Base-by-base conservation (phyloP, 2,888 invertebrate species). In the Charanyca ferruginea region DNA sequence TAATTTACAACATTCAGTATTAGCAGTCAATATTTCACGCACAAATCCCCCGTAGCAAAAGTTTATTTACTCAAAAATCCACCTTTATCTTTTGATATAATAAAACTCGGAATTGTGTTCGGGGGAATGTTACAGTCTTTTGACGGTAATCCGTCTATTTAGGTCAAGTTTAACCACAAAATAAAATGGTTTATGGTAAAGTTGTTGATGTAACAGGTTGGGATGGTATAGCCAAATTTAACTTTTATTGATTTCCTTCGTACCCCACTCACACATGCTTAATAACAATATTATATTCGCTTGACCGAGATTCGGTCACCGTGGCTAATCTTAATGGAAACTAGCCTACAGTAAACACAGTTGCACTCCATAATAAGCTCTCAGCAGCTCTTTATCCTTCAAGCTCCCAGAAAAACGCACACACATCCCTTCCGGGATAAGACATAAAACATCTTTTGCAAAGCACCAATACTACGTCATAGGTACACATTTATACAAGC, bases 1-100 rank as follows among this genome's bases (percentile, higher is more conserved):
- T 49, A 54, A 73, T 44, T 64, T 35, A 49, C 18, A 67, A 45
- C 47, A 58, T n/a, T 16, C 18, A 18, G 9, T 58, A 1, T 48
- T 58, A 42, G n/a, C 59, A 71, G 54, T 52, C 61, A 79, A 79
- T 81, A 70, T 78, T 69, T 77, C 71, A 71, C 68, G 35, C 62
- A 48, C 65, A 79, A 80, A 76, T 68, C 70, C 70, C 13, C 20
- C 62, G 58, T 63, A 70, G 62, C 69, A 79, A 68, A 70, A 81
- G 73, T 74, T 18, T 81, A 77, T 77, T 72, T 74, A 73, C 67
- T 60, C 51, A 60, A 69, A 79, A 66, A 77, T 77, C 75, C 60
- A 42, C 32, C 49, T 69, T 69, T 80, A 73, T 71, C 81, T 73
- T 54, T 82, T 75, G 45, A 69, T 75, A 71, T 69, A 80, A 61